Evolutionary conservation across 1,140 invertebrate species (phyloP).

Genomic region (Rhysida immarginata): DNA sequence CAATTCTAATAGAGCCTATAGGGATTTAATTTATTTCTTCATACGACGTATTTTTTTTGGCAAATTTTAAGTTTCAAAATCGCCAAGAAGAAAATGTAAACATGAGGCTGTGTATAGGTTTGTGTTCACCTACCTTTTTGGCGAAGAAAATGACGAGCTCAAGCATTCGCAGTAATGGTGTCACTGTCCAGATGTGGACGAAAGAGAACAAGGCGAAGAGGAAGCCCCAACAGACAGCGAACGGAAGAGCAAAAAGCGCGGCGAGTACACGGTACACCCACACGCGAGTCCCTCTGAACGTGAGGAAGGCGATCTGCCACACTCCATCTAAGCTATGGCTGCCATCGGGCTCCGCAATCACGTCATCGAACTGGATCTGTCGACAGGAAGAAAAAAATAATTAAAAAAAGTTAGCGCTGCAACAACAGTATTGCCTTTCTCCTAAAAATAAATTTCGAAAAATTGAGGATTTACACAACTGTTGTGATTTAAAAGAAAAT

Average conservation of each 20-base stretch:
- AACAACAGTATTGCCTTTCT: too few relatives aligned
- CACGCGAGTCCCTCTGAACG: slow-evolving; percentile 28
- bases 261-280: slow-evolving; percentile 28
- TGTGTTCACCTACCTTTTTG: slow-evolving; percentile 14
- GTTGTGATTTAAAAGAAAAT: too few relatives aligned
- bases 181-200: slow-evolving; percentile 26
- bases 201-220: slow-evolving; percentile 27
- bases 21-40: too few relatives aligned
- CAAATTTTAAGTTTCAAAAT: too few relatives aligned
- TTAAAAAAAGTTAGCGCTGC: too few relatives aligned
- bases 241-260: slow-evolving; percentile 22
- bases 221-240: slow-evolving; percentile 28
- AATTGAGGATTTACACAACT: too few relatives aligned
- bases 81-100: too few relatives aligned
- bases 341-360: slow-evolving; percentile 32
- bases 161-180: slow-evolving; percentile 20
- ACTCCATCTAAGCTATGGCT: slow-evolving; percentile 29
- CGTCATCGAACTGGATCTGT: slow-evolving; percentile 29
- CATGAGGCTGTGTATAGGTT: too few relatives aligned
- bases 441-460: too few relatives aligned
- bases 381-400: neutral
- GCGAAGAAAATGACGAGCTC: slow-evolving; percentile 16
- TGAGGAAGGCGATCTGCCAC: slow-evolving; percentile 27
- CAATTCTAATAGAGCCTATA: too few relatives aligned
- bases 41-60: too few relatives aligned